These are phyloP conservation scores for Clarias macrocephalus DNA, from an alignment of 2,113 vertebrate species.

Conservation along the genomic window DNA sequence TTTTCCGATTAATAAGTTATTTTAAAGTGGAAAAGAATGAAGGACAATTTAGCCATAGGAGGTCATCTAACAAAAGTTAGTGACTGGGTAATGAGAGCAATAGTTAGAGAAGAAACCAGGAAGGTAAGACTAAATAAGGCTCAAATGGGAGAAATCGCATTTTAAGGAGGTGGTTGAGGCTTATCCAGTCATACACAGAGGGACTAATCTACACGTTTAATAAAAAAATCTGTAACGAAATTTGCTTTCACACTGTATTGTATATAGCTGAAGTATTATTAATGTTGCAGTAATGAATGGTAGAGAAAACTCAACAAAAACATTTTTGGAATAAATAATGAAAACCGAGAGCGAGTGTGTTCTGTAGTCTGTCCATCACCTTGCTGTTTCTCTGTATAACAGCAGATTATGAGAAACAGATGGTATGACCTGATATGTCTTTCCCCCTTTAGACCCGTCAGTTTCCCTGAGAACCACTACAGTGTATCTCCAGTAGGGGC, in stretches of 20 bases:
- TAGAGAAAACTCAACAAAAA: neutral
- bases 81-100: too few species aligned
- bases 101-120: too few species aligned
- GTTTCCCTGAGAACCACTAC: conserved; percentile 89
- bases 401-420: neutral
- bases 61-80: too few species aligned
- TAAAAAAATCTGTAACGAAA: neutral
- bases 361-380: neutral
- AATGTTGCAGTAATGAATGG: neutral
- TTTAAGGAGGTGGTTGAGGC: neutral
- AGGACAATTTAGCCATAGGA: neutral
- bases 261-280: neutral
- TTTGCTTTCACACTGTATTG: neutral
- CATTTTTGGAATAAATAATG: neutral
- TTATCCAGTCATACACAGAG: neutral
- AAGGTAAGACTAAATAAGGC: neutral
- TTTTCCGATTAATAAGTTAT: neutral
- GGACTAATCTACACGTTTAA: neutral
- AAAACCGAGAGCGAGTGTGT: neutral
- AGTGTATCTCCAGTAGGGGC: conserved; percentile 73
- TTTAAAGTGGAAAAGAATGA: neutral
- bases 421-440: neutral
- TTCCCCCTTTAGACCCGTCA: conserved; percentile 80
- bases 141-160: neutral
- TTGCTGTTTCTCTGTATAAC: neutral